Evolutionary conservation across 2,113 vertebrate species (phyloP), one percentile per base, ranked within the genome.

Genomic region (Tretioscincus oriximinensis): DNA sequence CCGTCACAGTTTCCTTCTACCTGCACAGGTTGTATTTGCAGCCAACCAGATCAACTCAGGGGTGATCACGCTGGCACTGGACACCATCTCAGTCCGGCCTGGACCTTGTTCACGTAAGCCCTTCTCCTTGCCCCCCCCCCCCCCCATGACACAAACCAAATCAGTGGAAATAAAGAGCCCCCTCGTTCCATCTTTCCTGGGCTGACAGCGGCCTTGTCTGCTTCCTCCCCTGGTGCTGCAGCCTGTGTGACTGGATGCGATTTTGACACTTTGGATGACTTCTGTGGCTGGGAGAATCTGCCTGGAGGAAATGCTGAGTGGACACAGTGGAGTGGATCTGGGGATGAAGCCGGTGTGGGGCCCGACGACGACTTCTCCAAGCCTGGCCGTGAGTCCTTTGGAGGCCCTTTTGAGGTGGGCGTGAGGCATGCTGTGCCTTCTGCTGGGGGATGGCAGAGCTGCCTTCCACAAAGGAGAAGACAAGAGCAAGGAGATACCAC

Each of bases 321-420:
- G 88, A 28, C 0, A 1, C 88, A 77, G 60, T 94, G 90, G 91
- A 0, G 0, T 58, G 96, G 95, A 41, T 93, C 88, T 85, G 35
- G 0, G 94, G 94, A 89, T 0, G 92, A 88, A 10, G 85, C 85
- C 5, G 92, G 88, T 18, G 94, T 90, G 26, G 96, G 96, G n/a
- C 96, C 96, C 29, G 75, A 95, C 14, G 87, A 96, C 66, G 96
- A 96, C 86, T 96, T 93, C 84, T 95, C 96, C 45, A 94, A 90
- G 92, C 96, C 96, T 69, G 96, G 95, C 84, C 47, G 96, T 96
- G 77, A 79, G 68, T 79, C 29, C 35, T 7, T 1, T n/a, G n/a
- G 0, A 20, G 11, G 51, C 10, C 3, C 12, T 12, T 54, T 14
- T 14, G 51, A 54, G 51, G 8, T 54, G 51, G 51, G 6, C 51